Conservation (phyloP, 2,888 invertebrate genomes). For the Odontothrips loti region DNA sequence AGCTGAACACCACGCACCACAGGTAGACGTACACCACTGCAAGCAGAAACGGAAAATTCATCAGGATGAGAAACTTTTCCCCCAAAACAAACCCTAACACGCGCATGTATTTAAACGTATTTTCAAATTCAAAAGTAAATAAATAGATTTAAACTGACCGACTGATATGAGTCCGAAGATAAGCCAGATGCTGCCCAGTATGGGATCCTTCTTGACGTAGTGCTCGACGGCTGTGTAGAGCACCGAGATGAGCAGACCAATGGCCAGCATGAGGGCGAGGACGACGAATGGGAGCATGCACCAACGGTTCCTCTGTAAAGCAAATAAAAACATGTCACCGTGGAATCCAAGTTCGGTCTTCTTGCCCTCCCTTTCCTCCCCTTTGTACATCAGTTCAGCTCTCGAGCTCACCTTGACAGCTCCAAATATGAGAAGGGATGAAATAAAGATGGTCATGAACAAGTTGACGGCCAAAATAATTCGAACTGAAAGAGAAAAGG, state of each 20-base stretch:
- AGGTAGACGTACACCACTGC: constrained; percentile 72
- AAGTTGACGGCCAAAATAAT: constrained; percentile 75
- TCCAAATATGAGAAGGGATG: constrained; percentile 68
- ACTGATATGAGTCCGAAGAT: constrained; percentile 58
- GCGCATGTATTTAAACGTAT: too few species aligned
- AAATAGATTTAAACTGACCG: constrained; percentile 51
- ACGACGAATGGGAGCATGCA: constrained; percentile 82
- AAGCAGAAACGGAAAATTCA: constrained; percentile 46
- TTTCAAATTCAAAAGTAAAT: constrained; percentile 17
- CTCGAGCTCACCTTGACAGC: constrained; percentile 61
- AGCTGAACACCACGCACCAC: constrained; percentile 80
- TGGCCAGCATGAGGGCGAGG: constrained; percentile 71
- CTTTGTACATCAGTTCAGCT: not conserved
- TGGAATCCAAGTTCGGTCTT: too few species aligned
- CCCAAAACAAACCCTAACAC: too few species aligned
- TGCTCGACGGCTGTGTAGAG: constrained; percentile 72
- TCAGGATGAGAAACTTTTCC: too few species aligned
- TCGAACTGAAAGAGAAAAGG: constrained; percentile 56
- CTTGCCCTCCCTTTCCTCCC: not conserved
- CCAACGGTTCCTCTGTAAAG: constrained; percentile 69
- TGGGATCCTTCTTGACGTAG: constrained; percentile 58
- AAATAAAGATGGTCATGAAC: constrained; percentile 77
- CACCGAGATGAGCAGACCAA: constrained; percentile 72
- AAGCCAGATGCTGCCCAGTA: constrained; percentile 58
- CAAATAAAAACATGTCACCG: too few species aligned